Evolutionary conservation across 1,140 invertebrate genomes (phyloP).

Genomic region (Triops longicaudatus): DNA sequence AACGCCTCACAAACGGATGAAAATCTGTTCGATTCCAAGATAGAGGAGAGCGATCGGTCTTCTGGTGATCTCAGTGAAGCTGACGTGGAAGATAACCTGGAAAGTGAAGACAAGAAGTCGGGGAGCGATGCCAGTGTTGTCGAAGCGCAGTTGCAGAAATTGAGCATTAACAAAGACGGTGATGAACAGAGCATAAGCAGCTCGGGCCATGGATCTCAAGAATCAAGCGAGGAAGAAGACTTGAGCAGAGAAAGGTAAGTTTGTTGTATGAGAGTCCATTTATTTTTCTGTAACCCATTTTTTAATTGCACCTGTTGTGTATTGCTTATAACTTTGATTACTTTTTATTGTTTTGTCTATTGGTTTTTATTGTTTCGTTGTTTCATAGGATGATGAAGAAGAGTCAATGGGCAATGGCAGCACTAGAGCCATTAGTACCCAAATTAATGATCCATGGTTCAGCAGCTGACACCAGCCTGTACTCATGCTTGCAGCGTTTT

Average conservation of each 20-base stretch:
- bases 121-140: conserved; percentile 27
- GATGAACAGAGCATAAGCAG: background rate
- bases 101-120: conserved; percentile 42
- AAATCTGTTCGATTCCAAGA: conserved; percentile 26
- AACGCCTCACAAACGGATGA: conserved; percentile 24
- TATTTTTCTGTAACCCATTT: conserved; percentile 36
- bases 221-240: background rate
- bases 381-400: background rate
- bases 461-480: conserved; percentile 59
- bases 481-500: conserved; percentile 84
- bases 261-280: conserved; percentile 33
- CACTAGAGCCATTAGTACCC: conserved; percentile 33
- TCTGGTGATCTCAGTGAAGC: conserved; percentile 52
- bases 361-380: background rate
- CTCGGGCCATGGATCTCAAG: background rate
- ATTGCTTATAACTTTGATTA: too few species aligned
- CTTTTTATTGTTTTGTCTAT: background rate
- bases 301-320: too few species aligned
- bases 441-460: conserved; percentile 59
- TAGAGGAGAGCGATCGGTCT: conserved; percentile 12
- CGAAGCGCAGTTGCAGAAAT: background rate
- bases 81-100: conserved; percentile 68
- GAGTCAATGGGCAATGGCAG: conserved; percentile 36
- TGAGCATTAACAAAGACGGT: background rate
- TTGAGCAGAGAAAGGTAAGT: background rate